phyloP scores from a whole-genome alignment of 1,140 invertebrate species.

The Ips typographus region DNA sequence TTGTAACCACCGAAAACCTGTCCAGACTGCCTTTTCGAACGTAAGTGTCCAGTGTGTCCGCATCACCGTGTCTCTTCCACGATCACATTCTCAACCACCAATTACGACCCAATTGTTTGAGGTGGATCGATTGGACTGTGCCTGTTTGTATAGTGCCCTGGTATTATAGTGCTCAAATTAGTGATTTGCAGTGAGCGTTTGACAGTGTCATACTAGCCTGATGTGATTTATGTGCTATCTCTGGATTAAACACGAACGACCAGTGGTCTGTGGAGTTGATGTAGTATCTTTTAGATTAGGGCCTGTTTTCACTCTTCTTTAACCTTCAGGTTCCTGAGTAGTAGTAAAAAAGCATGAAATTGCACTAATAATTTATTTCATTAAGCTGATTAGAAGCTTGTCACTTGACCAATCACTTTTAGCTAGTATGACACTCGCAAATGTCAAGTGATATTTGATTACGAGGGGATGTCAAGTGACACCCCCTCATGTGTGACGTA shows the following conservation, averaged over 20 bases:
- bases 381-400: background rate
- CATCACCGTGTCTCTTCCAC: constrained; percentile 7
- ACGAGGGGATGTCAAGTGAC: background rate
- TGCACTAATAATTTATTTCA: no score
- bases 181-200: constrained; percentile 26
- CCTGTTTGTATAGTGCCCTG: constrained; percentile 11
- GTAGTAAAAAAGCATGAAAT: background rate
- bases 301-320: constrained; percentile 3
- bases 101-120: background rate
- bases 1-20: constrained; percentile 63
- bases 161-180: constrained; percentile 14
- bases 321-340: background rate
- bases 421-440: constrained; percentile 18
- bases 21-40: constrained; percentile 91
- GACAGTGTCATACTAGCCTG: constrained; percentile 32
- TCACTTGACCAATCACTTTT: background rate
- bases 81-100: background rate
- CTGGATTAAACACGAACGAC: constrained; percentile 24
- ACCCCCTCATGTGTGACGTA: no score
- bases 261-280: constrained; percentile 23
- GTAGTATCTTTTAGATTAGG: constrained; percentile 10
- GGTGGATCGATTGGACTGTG: constrained; percentile 15
- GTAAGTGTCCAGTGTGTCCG: constrained; percentile 62
- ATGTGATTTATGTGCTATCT: constrained; percentile 26
- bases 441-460: background rate